Base-by-base conservation (phyloP, 1,140 invertebrate species). In the Orchestia grillus region DNA sequence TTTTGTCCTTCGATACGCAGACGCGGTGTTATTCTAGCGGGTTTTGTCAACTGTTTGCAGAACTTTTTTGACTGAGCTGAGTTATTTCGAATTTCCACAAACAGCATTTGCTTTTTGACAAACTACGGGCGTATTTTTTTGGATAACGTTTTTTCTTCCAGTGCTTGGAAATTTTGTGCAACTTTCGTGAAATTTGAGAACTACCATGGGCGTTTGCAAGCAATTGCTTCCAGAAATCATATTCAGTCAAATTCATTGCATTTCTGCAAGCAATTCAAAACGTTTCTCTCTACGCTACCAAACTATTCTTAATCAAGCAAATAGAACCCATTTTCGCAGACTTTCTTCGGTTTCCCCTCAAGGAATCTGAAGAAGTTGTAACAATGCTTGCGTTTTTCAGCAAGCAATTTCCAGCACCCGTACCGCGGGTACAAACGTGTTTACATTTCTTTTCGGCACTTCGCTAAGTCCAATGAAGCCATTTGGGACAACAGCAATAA, bases 401-500 rank as follows among this genome's bases (percentile, higher is more conserved):
- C 62, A 36, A 77, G 62, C 28, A 77, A 77, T 36, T 77, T 77
- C 62, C 15, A 23, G 15, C 15, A 28, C 62, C 1, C 11, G 62
- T 77, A 77, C 62, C 62, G 62, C 62, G 11, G 11, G 62, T 77
- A 36, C 62, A 77, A 77, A 36, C 62, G 15, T 36, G 62, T 77
- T 36, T 77, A 77, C 62, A 77, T 77, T 77, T 77, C 62, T 77
- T 77, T 77, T 53, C 1, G 41, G 11, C 8, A 8, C 36, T 90
- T 90, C 28, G 8, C 88, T 44, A 90, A 90, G 43, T 44, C 43
- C n/a, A 90, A 90, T 90, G 88, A 90, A 90, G 88, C 88, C 88
- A 44, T 90, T 90, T 90, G 88, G n/a, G 88, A 90, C 88, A 42
- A 44, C 88, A 44, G 36, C 88, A 90, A 90, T 90, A 90, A 90